Conservation (phyloP, 2,113 vertebrate genomes). For the Pica pica region DNA sequence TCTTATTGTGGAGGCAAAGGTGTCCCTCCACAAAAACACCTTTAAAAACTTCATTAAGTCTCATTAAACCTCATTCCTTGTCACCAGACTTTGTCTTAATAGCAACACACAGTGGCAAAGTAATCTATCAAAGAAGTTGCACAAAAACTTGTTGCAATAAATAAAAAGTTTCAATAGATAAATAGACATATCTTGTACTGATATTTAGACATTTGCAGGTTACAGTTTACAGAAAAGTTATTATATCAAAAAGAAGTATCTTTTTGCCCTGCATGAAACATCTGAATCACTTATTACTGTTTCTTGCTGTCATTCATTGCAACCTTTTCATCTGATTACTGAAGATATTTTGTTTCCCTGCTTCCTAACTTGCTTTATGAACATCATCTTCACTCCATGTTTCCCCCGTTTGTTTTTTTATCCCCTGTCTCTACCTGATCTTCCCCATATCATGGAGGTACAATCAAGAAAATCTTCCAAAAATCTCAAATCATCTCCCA, state of each 20-base stretch:
- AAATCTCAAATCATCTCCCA: neutral
- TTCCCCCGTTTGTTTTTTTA: accelerated
- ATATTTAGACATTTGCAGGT: neutral
- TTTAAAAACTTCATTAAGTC: neutral
- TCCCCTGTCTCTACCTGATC: neutral
- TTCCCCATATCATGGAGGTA: neutral
- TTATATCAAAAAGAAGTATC: neutral
- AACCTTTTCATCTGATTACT: neutral
- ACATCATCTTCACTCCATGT: neutral
- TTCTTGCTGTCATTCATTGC: neutral
- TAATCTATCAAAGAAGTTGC: neutral
- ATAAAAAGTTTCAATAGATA: neutral
- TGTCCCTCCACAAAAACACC: neutral
- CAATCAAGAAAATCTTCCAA: neutral
- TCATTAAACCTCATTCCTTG: neutral
- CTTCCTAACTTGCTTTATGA: neutral
- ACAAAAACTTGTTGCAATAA: neutral
- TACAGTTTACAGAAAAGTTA: neutral
- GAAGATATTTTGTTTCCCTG: neutral
- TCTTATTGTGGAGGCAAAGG: neutral
- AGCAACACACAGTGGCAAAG: neutral
- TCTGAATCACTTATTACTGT: neutral
- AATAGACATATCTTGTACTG: neutral
- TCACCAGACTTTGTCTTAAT: neutral
- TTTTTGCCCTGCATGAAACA: neutral